Evolutionary conservation across 1,140 invertebrate genomes (phyloP).

Genomic region (Propsilocerus akamusi): DNA sequence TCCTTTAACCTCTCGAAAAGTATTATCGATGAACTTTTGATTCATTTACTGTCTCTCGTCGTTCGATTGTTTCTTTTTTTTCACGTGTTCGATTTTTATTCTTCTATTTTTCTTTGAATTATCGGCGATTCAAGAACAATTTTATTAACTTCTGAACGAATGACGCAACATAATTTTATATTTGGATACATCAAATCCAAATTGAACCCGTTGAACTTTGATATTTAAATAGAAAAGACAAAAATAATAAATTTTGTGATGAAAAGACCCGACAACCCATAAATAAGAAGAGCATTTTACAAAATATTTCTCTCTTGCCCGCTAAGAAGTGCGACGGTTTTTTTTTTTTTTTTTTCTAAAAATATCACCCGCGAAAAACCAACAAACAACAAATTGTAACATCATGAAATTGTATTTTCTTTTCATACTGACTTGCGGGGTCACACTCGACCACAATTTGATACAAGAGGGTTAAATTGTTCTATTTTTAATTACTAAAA

Average conservation of each 20-base stretch:
- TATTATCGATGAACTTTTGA: background rate
- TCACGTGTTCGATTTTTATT: background rate
- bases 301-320: too few relatives aligned
- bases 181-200: too few relatives aligned
- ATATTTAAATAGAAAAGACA: too few relatives aligned
- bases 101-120: too few relatives aligned
- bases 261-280: background rate
- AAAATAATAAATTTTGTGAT: too few relatives aligned
- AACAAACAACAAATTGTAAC: background rate
- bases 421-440: background rate
- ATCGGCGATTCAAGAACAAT: too few relatives aligned
- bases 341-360: background rate
- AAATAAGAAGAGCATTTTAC: background rate
- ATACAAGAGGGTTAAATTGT: background rate
- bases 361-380: background rate
- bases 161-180: too few relatives aligned
- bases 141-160: too few relatives aligned
- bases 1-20: background rate
- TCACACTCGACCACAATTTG: background rate
- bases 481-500: background rate
- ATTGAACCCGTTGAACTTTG: too few relatives aligned
- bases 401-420: background rate
- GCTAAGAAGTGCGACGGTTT: background rate
- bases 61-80: background rate
- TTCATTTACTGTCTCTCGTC: background rate